Evolutionary conservation across 1,140 invertebrate genomes (phyloP).

Genomic region (Drosophila azteca): DNA sequence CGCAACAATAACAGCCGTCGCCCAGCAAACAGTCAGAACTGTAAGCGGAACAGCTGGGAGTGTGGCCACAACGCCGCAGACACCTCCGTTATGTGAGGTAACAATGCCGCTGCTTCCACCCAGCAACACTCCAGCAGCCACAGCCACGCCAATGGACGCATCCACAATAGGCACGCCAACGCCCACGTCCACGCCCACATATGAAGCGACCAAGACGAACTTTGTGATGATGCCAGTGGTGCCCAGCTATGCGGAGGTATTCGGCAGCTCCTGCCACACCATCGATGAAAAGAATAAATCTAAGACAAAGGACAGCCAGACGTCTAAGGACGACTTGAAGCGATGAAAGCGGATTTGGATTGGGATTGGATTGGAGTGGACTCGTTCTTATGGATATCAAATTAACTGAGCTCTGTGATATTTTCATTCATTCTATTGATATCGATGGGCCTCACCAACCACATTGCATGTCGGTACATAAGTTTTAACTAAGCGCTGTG

Average conservation of each 20-base stretch:
- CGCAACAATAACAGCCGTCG: slow-evolving; percentile 23
- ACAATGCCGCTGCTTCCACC: slow-evolving; percentile 55
- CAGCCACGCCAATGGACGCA: slow-evolving; percentile 8
- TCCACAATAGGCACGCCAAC: slow-evolving; percentile 14
- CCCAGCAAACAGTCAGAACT: not conserved
- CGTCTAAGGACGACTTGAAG: slow-evolving; percentile 46
- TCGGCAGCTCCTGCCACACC: slow-evolving; percentile 60
- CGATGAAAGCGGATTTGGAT: slow-evolving; percentile 47
- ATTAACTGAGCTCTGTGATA: slow-evolving; percentile 72
- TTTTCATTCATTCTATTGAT: slow-evolving; percentile 44
- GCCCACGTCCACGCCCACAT: slow-evolving; percentile 50
- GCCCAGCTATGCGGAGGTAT: slow-evolving; percentile 72
- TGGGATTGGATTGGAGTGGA: not conserved
- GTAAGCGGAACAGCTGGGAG: slow-evolving; percentile 5
- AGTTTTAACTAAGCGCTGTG: slow-evolving; percentile 70
- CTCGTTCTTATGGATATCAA: slow-evolving; percentile 22
- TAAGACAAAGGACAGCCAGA: slow-evolving; percentile 38
- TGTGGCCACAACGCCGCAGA: slow-evolving; percentile 18
- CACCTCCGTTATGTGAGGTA: slow-evolving; percentile 50
- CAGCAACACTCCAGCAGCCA: slow-evolving; percentile 21
- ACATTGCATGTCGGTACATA: slow-evolving; percentile 2
- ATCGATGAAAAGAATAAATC: slow-evolving; percentile 69
- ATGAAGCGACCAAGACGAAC: slow-evolving; percentile 57
- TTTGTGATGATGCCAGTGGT: slow-evolving; percentile 63
- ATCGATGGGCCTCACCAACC: slow-evolving; percentile 2